Evolutionary conservation across 1,140 invertebrate species (phyloP).

Genomic region (Philopotamus ludificatus): DNA sequence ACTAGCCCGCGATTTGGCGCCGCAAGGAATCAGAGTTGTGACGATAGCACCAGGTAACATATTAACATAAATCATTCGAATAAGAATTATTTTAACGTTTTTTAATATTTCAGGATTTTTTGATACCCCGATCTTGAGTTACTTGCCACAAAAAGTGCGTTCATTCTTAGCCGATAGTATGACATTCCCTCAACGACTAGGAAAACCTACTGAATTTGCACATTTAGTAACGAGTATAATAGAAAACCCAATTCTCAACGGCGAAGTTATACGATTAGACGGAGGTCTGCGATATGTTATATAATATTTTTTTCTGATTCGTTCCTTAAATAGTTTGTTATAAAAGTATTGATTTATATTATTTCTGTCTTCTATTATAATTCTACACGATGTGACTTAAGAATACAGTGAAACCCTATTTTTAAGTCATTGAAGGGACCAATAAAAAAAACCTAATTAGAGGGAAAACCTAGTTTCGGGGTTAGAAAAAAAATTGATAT

Average conservation of each 20-base stretch:
- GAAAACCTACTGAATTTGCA: conserved; percentile 89
- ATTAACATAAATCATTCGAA: neutral
- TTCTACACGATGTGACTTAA: too few species aligned
- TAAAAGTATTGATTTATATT: too few species aligned
- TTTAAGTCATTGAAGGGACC: too few species aligned
- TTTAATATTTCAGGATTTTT: conserved; percentile 71
- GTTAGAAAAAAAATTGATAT: too few species aligned
- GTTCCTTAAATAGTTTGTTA: too few species aligned
- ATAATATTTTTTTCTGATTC: too few species aligned
- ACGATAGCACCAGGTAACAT: conserved; percentile 83
- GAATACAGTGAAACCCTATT: too few species aligned
- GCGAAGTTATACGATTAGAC: conserved; percentile 91
- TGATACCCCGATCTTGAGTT: conserved; percentile 79
- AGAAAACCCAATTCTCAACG: conserved; percentile 91
- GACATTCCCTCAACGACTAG: conserved; percentile 86
- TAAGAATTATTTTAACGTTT: conserved; percentile 28
- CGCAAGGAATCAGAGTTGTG: conserved; percentile 73
- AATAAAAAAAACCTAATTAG: too few species aligned
- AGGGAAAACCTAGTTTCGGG: too few species aligned
- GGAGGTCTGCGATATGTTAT: conserved; percentile 83
- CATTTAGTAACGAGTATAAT: conserved; percentile 84
- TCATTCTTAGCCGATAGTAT: conserved; percentile 75
- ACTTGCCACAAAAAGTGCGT: conserved; percentile 83
- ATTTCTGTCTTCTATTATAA: too few species aligned
- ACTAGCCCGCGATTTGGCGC: conserved; percentile 84